Percentiles rank a stretch among this genome's conserved stretches.
phyloP scores from a whole-genome alignment of 2,113 vertebrate genomes.

The Stigmatopora nigra region DNA sequence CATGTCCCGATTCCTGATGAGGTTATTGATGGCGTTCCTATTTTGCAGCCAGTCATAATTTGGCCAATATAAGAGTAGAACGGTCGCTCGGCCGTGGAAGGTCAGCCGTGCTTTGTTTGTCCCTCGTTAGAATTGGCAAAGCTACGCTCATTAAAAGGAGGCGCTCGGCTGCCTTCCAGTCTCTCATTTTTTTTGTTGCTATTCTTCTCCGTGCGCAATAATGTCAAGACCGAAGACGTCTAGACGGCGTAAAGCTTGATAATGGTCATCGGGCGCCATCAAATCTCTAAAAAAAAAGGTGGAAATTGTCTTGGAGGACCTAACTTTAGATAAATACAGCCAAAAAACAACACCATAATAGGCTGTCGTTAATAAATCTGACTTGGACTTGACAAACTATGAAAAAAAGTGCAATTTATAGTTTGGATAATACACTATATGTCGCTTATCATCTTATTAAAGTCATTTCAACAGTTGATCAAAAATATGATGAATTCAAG shows the following conservation, averaged over 20 bases:
- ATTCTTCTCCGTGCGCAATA: neutral
- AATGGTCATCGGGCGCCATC: neutral
- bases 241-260: neutral
- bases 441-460: too few species aligned
- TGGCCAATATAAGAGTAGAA: slow-evolving; percentile 24
- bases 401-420: too few species aligned
- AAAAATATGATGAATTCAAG: too few species aligned
- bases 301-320: neutral
- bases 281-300: neutral
- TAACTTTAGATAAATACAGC: too few species aligned
- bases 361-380: too few species aligned
- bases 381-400: too few species aligned
- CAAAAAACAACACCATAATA: too few species aligned
- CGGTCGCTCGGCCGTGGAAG: neutral
- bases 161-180: neutral
- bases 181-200: neutral
- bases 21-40: neutral
- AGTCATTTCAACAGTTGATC: too few species aligned
- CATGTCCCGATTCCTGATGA: too few species aligned
- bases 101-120: slow-evolving; percentile 6
- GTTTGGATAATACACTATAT: too few species aligned
- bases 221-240: neutral
- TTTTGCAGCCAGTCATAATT: slow-evolving; percentile 39
- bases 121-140: neutral
- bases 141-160: neutral